These are phyloP conservation scores for Zoanthus sociatus DNA, from an alignment of 92 coral and sea anemone species.

Conservation along the genomic window DNA sequence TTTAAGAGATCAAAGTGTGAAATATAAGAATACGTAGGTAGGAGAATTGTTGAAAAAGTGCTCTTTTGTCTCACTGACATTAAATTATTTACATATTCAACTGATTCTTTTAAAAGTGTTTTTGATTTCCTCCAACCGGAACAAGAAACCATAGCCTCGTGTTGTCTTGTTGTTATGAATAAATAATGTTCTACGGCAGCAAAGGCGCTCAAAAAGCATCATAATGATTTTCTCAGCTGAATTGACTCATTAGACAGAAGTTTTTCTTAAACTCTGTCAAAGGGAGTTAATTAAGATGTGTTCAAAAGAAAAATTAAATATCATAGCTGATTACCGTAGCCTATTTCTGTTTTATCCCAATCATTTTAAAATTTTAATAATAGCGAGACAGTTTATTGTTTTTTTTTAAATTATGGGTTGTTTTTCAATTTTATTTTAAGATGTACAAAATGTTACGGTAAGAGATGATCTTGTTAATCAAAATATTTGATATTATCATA, in stretches of 20 bases:
- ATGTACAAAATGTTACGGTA: no score
- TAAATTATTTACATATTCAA: conserved; percentile 39
- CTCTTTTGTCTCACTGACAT: conserved; percentile 19
- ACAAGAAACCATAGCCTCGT: conserved; percentile 1
- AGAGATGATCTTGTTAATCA: no score
- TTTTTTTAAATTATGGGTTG: no score
- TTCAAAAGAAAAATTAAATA: neutral
- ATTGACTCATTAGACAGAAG: neutral
- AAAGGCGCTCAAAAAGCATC: conserved; percentile 11
- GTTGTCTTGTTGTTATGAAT: conserved; percentile 21
- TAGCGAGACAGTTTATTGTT: no score
- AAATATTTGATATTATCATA: no score
- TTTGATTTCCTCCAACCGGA: conserved; percentile 39
- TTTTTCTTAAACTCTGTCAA: neutral
- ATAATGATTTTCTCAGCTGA: neutral
- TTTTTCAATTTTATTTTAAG: no score
- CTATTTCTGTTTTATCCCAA: no score
- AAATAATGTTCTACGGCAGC: neutral
- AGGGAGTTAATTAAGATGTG: neutral
- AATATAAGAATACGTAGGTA: neutral
- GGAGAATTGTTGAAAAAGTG: neutral
- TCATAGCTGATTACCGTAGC: no score
- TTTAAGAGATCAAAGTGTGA: neutral
- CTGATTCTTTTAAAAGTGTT: conserved; percentile 13
- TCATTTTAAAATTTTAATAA: no score